Base-by-base conservation (phyloP, 2,888 invertebrate species). In the Tribolium freemani region DNA sequence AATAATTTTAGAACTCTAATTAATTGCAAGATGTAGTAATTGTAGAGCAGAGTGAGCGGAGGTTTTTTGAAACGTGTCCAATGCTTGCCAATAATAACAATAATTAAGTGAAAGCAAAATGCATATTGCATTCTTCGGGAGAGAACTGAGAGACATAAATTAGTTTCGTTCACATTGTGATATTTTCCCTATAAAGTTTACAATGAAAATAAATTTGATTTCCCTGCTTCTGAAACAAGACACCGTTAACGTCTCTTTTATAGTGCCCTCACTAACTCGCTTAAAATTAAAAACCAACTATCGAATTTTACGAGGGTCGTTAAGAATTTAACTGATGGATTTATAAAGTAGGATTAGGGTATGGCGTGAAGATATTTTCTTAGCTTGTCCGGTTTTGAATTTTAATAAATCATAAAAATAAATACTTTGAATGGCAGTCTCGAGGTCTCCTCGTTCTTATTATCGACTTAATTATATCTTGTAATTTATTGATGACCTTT, bases 401-500 rank as follows among this genome's bases (percentile, higher is more conserved):
- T 38, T 38, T 6, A 38, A 38, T 38, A 38, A 38, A 38, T 38
- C 38, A 38, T 38, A 38, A 38, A 38, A n/a, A n/a, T n/a, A n/a
- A 38, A 38, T 38, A 38, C 20, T 45, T 8, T 26, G 60, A 61
- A 48, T 48, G 48, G 48, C 60, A 61, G 61, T 61, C 48, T 61
- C 48, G 48, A 48, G 46, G 48, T 26, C 48, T 50, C 50, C 6
- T 46, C 30, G 30, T 5, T 50, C 26, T 3, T 63, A 31, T 63
- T 63, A 63, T 63, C 63, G 48, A 26, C 31, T 63, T 63, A 63
- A 63, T 63, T 63, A 63, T 63, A 63, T 63, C 63, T 63, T 31
- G 51, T 63, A 10, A 63, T 63, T 63, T 63, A 63, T 63, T 63
- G 63, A 63, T 51, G 63, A 63, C 63, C 63, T 50, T 51, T 63